Evolutionary conservation across 2,797 vertebrate genomes (phyloP), one percentile per base, ranked within the genome.

Genomic region (Steatocranus sp.): DNA sequence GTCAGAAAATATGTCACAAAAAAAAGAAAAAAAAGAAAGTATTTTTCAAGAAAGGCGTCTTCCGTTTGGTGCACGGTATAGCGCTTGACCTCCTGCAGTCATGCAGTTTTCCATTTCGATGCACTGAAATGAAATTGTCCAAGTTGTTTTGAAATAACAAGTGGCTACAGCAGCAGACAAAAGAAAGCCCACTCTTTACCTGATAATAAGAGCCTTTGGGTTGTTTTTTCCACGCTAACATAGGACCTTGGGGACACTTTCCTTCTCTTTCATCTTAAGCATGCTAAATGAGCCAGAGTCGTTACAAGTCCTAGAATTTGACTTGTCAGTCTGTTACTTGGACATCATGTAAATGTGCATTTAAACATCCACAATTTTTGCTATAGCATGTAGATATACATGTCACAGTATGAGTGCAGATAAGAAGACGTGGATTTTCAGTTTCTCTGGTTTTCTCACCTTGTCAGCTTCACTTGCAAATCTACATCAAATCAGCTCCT

Each of bases 81-180:
- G 82, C 23, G n/a, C 74, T 49, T 89, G 90, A 91, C 91, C 90
- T 84, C 86, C 85, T 56, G 83, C 80, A 81, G 80, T 81, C 56
- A 27, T 46, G 38, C 49, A 36, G 76, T 83, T 91, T 91, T 86
- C 81, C 80, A 86, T 92, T 89, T 90, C 25, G 41, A 88, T 85
- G 73, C 49, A 23, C 79, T 51, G 61, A 91, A 92, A 90, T 93
- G 81, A 85, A 88, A 82, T 82, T 87, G 83, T 85, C 68, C 5
- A 90, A 82, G 84, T 68, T 86, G 82, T 86, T 91, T 75, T 80
- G 54, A 91, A 92, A 91, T 91, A 88, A 88, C 82, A 80, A 88
- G 87, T 20, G 8, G 75, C 27, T 76, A 38, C 87, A 90, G 91
- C 80, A 32, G 85, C 87, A 91, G 88, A 81, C 83, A 77, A 78